A percentile compares a stretch with the other conserved stretches of the same genome.
Evolutionary conservation across 2,797 vertebrate species (phyloP).

Genomic region (Atherinosoma microstoma): DNA sequence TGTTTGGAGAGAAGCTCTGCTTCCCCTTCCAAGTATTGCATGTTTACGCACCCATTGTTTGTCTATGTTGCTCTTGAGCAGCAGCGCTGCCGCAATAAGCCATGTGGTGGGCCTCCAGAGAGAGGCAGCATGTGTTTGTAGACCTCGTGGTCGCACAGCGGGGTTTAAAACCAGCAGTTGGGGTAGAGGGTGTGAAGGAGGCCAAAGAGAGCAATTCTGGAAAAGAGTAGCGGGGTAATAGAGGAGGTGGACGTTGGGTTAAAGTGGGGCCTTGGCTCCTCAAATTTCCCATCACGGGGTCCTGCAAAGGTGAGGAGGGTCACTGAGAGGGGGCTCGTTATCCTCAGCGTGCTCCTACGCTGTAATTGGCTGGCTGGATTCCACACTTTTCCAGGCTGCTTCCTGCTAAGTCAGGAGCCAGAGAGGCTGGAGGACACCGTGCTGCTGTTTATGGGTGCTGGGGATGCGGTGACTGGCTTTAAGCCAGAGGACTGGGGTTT

Average conservation of each 20-base stretch:
- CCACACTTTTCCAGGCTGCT: slow-evolving; percentile 63
- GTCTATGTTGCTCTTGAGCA: slow-evolving; percentile 48
- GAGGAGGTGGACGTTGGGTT: slow-evolving; percentile 55
- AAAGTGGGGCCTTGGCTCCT: slow-evolving; percentile 70
- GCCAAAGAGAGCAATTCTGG: slow-evolving; percentile 36
- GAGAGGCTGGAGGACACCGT: slow-evolving; percentile 60
- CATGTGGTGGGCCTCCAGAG: slow-evolving; percentile 71
- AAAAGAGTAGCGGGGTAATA: slow-evolving; percentile 7
- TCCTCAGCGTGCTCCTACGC: slow-evolving; percentile 59
- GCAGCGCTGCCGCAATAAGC: slow-evolving; percentile 59
- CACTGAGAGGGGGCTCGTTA: slow-evolving; percentile 82
- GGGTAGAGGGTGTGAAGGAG: slow-evolving; percentile 30
- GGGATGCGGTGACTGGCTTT: slow-evolving; percentile 44
- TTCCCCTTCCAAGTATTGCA: slow-evolving; percentile 38
- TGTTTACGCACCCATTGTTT: slow-evolving; percentile 51
- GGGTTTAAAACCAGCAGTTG: slow-evolving; percentile 56
- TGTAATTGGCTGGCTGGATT: slow-evolving; percentile 75
- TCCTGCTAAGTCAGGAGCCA: slow-evolving; percentile 78
- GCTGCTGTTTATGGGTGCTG: slow-evolving; percentile 62
- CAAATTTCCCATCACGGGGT: slow-evolving; percentile 75
- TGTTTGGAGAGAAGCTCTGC: slow-evolving; percentile 59
- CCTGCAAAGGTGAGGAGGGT: slow-evolving; percentile 80
- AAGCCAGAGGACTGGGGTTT: slow-evolving; percentile 64
- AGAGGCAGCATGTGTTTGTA: slow-evolving; percentile 76
- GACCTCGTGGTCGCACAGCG: slow-evolving; percentile 79